A percentile compares a stretch with the other conserved stretches of the same genome.
phyloP scores from a whole-genome alignment of 1,140 invertebrate species.

The Zelostemma sp. region DNA sequence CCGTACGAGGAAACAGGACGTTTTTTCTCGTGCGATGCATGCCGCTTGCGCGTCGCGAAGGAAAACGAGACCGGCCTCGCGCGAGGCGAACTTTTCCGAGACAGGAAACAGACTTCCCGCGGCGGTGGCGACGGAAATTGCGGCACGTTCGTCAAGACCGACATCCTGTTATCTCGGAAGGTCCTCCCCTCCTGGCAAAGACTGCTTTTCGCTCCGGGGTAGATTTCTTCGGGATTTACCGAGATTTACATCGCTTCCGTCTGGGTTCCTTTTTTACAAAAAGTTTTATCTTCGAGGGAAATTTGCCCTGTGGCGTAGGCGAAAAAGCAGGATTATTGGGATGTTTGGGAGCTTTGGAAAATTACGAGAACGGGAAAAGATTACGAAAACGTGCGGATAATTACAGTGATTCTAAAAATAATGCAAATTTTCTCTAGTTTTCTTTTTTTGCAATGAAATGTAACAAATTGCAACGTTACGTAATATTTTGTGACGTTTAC shows the following conservation, averaged over 20 bases:
- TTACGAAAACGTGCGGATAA: no score
- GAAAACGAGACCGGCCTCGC: constrained; percentile 39
- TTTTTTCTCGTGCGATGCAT: constrained; percentile 16
- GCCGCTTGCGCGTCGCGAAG: constrained; percentile 31
- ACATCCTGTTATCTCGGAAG: constrained; percentile 6
- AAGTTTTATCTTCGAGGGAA: no score
- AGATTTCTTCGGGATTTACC: not conserved
- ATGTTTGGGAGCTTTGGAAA: no score
- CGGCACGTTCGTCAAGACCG: constrained; percentile 56
- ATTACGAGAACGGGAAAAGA: no score
- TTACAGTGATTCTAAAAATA: no score
- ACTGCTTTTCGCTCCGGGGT: not conserved
- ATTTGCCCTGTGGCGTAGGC: no score
- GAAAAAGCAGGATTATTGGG: no score
- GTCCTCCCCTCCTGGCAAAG: not conserved
- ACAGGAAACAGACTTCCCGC: constrained; percentile 26
- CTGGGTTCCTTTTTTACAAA: not conserved
- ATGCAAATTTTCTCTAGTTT: no score
- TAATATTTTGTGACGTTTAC: no score
- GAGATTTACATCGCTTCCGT: not conserved
- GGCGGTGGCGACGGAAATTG: constrained; percentile 59
- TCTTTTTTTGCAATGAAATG: no score
- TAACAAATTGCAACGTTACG: no score
- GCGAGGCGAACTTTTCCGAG: constrained; percentile 40
- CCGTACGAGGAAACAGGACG: constrained; percentile 18